A percentile compares a stretch with the other conserved stretches of the same genome.
phyloP scores from a whole-genome alignment of 2,888 invertebrate genomes.

The Microctonus aethiopoides region DNA sequence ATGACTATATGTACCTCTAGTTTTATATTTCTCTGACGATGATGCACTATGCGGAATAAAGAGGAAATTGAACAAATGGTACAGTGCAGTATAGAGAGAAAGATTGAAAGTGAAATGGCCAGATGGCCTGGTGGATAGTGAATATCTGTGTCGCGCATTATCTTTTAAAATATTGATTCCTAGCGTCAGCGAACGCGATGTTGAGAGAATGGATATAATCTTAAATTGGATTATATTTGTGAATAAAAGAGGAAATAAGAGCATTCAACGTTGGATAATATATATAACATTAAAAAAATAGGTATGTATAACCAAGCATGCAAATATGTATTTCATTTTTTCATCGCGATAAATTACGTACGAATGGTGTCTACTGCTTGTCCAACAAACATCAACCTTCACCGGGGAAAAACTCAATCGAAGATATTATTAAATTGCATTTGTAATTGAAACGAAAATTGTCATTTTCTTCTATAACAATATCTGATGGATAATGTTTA shows the following conservation, averaged over 20 bases:
- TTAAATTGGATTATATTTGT: constrained; percentile 40
- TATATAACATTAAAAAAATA: constrained; percentile 36
- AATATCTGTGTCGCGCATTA: no score
- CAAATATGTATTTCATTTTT: constrained; percentile 32
- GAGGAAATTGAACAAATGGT: no score
- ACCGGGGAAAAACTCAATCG: constrained; percentile 31
- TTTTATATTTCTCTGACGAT: no score
- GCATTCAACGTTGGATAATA: constrained; percentile 49
- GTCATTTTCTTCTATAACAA: neutral
- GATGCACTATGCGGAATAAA: no score
- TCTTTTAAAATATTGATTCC: constrained; percentile 59
- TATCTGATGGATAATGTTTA: neutral
- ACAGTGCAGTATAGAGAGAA: no score
- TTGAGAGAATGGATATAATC: constrained; percentile 37
- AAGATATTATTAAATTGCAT: constrained; percentile 10
- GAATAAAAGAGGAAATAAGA: constrained; percentile 37
- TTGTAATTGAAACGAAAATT: constrained; percentile 1
- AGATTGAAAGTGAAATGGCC: constrained; percentile 54
- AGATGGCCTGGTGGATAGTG: constrained; percentile 47
- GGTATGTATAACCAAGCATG: constrained; percentile 43
- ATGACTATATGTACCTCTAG: no score
- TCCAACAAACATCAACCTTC: constrained; percentile 40
- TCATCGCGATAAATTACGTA: constrained; percentile 37
- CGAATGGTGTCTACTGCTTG: constrained; percentile 33
- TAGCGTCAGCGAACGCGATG: constrained; percentile 43